Percentiles rank a stretch among this genome's conserved stretches.
These are phyloP conservation scores for Etheostoma nigrum DNA, from an alignment of 2,797 vertebrate species.

Conservation along the genomic window DNA sequence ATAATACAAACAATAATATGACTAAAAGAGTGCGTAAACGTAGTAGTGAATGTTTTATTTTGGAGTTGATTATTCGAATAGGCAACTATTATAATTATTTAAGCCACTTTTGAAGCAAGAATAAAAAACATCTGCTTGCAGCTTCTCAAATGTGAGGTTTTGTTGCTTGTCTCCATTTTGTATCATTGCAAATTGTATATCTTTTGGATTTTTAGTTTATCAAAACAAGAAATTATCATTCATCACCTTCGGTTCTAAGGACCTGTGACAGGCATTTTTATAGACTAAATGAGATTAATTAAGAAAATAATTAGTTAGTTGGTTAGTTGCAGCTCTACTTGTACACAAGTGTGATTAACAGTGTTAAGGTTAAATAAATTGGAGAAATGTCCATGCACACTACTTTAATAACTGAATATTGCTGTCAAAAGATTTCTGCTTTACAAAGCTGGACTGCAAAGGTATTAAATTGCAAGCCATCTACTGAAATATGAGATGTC, in stretches of 20 bases:
- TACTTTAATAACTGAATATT: conserved; percentile 21
- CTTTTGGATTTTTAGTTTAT: background rate
- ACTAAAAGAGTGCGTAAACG: background rate
- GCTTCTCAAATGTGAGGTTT: background rate
- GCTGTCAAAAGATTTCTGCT: conserved; percentile 51
- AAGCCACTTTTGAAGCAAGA: background rate
- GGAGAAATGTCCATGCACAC: background rate
- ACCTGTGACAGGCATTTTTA: background rate
- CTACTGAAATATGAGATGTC: conserved; percentile 70
- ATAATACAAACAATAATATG: conserved; percentile 9
- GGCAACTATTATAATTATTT: background rate
- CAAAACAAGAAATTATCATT: background rate
- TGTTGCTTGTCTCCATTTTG: background rate
- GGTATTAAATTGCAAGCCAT: conserved; percentile 68
- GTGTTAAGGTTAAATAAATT: background rate
- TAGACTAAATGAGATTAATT: background rate
- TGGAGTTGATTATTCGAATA: background rate
- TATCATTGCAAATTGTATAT: background rate
- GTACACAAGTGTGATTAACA: background rate
- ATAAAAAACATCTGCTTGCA: background rate
- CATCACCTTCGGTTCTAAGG: background rate
- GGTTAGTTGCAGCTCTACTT: background rate
- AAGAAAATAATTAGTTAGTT: background rate
- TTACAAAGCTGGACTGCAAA: conserved; percentile 36
- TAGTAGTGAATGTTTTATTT: background rate